These are phyloP conservation scores for Haemorhous mexicanus DNA, from an alignment of 2,113 vertebrate species.

Conservation along the genomic window DNA sequence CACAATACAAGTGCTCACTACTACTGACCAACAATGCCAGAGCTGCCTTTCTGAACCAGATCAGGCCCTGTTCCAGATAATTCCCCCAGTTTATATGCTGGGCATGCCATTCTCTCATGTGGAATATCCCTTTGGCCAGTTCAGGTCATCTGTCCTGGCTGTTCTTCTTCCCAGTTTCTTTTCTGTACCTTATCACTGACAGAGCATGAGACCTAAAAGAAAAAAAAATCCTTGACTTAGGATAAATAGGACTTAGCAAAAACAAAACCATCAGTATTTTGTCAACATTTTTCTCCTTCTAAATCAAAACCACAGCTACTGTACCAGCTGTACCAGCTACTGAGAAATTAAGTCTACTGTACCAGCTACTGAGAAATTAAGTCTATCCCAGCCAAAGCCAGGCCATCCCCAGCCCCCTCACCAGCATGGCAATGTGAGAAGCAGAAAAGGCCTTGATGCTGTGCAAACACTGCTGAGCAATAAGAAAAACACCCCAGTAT, in stretches of 20 bases:
- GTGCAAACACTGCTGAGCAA: not conserved
- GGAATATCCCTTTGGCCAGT: not conserved
- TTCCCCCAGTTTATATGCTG: not conserved
- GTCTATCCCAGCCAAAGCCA: not conserved
- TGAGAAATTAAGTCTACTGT: not conserved
- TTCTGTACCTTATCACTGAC: not conserved
- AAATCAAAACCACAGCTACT: not conserved
- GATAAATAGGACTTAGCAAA: not conserved
- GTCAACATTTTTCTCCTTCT: not conserved
- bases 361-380: not conserved
- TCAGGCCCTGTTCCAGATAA: not conserved
- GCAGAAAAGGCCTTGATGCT: not conserved
- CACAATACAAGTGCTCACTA: not conserved
- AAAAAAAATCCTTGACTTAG: not conserved
- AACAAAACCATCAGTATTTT: not conserved
- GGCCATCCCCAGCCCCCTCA: not conserved
- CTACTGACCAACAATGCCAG: not conserved
- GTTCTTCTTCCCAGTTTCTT: not conserved
- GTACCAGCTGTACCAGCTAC: not conserved
- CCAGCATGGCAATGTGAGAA: rapidly evolving
- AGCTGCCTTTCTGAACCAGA: not conserved
- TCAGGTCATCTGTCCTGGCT: not conserved
- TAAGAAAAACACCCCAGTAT: not conserved
- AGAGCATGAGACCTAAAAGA: not conserved
- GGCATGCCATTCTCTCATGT: not conserved